Conservation (phyloP, 2,888 invertebrate genomes). For the Heliothis peltigera region DNA sequence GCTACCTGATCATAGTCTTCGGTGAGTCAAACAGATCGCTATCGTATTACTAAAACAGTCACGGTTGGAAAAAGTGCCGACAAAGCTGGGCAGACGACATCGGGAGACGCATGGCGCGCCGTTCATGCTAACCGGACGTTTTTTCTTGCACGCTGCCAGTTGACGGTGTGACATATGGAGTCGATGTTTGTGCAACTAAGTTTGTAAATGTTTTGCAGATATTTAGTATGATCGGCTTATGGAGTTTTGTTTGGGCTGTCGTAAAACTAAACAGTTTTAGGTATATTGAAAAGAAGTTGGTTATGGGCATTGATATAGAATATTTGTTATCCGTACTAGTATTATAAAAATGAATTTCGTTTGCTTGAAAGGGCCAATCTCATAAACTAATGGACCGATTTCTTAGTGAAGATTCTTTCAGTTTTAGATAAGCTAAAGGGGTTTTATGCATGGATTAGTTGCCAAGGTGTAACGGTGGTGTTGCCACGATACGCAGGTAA, state of each 20-base stretch:
- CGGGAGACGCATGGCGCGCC: slow-evolving; percentile 68
- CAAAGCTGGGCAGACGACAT: slow-evolving; percentile 79
- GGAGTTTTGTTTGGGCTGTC: background rate
- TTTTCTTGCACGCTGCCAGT: slow-evolving; percentile 70
- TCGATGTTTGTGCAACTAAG: slow-evolving; percentile 2
- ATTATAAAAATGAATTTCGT: too few species aligned
- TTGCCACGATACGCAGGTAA: too few species aligned
- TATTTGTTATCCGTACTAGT: too few species aligned
- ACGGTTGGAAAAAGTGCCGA: slow-evolving; percentile 87
- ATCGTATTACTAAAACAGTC: slow-evolving; percentile 88
- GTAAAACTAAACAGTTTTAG: too few species aligned
- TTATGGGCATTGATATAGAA: too few species aligned
- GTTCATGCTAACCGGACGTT: slow-evolving; percentile 72
- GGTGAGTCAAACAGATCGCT: slow-evolving; percentile 79
- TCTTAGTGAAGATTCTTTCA: too few species aligned
- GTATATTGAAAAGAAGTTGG: too few species aligned
- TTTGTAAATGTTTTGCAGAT: background rate
- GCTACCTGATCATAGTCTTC: slow-evolving; percentile 82
- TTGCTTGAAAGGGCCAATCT: too few species aligned
- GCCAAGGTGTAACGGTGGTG: too few species aligned
- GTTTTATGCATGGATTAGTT: too few species aligned
- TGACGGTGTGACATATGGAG: slow-evolving; percentile 60
- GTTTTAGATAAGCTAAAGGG: too few species aligned
- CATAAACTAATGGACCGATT: too few species aligned
- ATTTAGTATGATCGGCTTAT: background rate